Evolutionary conservation across 2,888 invertebrate genomes (phyloP), one percentile per base, ranked within the genome.

Genomic region (Drosophila birchii): DNA sequence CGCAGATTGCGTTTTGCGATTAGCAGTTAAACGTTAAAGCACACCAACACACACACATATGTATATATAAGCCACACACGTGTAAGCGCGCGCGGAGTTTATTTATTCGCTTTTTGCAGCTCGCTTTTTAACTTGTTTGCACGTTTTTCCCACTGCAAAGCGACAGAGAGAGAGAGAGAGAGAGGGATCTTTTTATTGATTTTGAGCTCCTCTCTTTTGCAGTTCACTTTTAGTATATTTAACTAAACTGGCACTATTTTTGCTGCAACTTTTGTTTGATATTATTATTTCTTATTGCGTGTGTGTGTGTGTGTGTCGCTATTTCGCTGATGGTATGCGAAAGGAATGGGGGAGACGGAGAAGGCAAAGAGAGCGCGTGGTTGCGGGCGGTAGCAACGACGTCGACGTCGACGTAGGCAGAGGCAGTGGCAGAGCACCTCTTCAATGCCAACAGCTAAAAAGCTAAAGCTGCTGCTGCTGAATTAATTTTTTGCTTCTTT

Each of bases 381-480:
- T 63, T 61, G 63, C 63, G 63, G 66, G 60, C 53, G 62, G 71
- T 68, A 54, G 61, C 58, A 68, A 59, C 49, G 61, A 49, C 64
- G 68, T 55, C 29, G 53, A 36, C 43, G 59, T 58, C 53, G 45
- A 26, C 34, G 34, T 34, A 34, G 34, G 34, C 51, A 36, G 51
- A 51, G 51, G 51, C 51, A 51, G 51, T 51, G 53, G 32, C 41
- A 39, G 47, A 73, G 54, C 79, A 80, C 76, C 87, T 71, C 79
- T 84, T 82, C 81, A 82, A 81, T 81, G 81, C 87, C 85, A 82
- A 71, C 70, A 72, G 73, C 72, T 69, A 67, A 67, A 67, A 67
- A 67, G 69, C 69, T 56, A 67, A 63, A 49, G 72, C 44, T 75
- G 59, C 71, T 75, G 59, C 71, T 61, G 60, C 71, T 61, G 58